Conservation (phyloP, 1,140 invertebrate genomes). For the Diuraphis noxia region DNA sequence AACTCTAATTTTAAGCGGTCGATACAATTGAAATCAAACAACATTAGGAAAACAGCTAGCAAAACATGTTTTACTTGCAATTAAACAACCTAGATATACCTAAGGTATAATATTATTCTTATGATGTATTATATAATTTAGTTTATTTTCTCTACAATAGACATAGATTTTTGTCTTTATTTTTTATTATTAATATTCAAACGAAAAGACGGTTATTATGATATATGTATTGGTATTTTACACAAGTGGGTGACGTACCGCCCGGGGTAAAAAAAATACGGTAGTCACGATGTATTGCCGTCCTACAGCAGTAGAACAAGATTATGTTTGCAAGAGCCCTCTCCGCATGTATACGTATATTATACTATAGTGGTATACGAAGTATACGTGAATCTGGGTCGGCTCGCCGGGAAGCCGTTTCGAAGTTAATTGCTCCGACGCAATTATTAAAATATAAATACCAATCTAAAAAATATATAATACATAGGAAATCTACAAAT, state of each 20-base stretch:
- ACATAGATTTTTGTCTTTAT: not conserved
- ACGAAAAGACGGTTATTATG: not conserved
- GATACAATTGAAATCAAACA: not conserved
- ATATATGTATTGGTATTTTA: not conserved
- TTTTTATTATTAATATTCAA: conserved; percentile 14
- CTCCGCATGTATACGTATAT: too few species aligned
- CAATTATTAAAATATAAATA: conserved; percentile 36
- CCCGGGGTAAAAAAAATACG: conserved; percentile 32
- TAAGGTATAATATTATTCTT: not conserved
- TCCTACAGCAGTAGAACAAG: not conserved
- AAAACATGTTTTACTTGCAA: not conserved
- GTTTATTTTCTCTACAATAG: not conserved
- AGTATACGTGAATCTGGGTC: conserved; percentile 6
- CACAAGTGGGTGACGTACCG: conserved; percentile 7
- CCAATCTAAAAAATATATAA: not conserved
- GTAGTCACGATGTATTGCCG: conserved; percentile 28
- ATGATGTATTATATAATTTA: not conserved
- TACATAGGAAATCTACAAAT: conserved; percentile 6
- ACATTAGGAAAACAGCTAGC: too few species aligned
- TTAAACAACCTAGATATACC: too few species aligned
- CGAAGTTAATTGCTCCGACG: conserved; percentile 35
- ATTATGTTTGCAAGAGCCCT: not conserved
- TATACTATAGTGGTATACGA: not conserved
- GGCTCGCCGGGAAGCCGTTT: conserved; percentile 38
- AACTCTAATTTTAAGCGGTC: not conserved